These are phyloP conservation scores for Periplaneta americana DNA, from an alignment of 1,140 invertebrate genomes.

Conservation along the genomic window DNA sequence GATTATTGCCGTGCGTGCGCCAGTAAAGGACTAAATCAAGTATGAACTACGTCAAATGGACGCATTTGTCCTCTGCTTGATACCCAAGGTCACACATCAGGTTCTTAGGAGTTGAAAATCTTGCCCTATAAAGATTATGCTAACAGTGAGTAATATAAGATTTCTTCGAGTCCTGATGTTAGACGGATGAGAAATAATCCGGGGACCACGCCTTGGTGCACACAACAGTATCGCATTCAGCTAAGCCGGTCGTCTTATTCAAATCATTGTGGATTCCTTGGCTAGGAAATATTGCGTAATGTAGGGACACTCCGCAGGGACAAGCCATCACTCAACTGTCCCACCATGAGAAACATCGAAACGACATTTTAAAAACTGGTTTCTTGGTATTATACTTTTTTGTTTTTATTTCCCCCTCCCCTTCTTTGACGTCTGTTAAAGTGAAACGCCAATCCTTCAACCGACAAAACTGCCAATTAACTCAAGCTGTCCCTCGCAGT, in stretches of 20 bases:
- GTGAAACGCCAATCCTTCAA: constrained; percentile 6
- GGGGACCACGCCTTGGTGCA: background rate
- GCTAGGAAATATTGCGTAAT: background rate
- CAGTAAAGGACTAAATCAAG: too few species aligned
- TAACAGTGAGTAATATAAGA: background rate
- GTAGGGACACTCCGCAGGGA: background rate
- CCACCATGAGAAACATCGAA: background rate
- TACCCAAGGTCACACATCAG: background rate
- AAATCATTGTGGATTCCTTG: background rate
- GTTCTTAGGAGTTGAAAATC: background rate
- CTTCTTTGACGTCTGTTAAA: background rate
- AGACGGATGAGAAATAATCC: background rate
- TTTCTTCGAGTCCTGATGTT: background rate
- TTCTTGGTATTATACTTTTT: background rate
- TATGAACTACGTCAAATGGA: background rate
- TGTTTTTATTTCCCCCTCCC: background rate
- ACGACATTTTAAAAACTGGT: constrained; percentile 7
- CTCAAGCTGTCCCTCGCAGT: background rate
- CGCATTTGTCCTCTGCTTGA: background rate
- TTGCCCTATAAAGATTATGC: background rate
- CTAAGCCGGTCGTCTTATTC: constrained; percentile 4
- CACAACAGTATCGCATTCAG: background rate
- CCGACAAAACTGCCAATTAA: constrained; percentile 9
- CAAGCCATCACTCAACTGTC: constrained; percentile 2
- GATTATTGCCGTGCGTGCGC: too few species aligned